Conservation (phyloP, 2,113 vertebrate genomes). For the Lepus timidus region DNA sequence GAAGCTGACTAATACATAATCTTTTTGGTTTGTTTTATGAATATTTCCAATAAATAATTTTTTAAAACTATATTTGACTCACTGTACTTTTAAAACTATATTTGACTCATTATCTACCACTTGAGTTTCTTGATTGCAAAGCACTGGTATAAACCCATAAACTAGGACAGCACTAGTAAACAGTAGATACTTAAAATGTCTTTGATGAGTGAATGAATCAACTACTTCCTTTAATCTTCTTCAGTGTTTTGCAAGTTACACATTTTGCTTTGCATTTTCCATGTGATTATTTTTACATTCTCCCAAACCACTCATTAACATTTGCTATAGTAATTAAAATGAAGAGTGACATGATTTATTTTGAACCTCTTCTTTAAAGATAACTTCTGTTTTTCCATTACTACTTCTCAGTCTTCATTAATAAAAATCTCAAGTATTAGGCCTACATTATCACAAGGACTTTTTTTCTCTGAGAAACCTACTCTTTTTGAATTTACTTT, state of each 20-base stretch:
- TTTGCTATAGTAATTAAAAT: constrained; percentile 41
- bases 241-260: constrained; percentile 1
- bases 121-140: constrained; percentile 16
- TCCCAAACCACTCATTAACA: not conserved
- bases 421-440: constrained; percentile 7
- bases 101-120: not conserved
- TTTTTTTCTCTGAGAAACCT: not conserved
- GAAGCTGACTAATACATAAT: too few relatives aligned
- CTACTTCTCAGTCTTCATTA: constrained; percentile 31
- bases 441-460: not conserved
- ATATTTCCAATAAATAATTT: constrained; percentile 20
- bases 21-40: not conserved
- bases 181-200: not conserved
- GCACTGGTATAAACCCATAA: not conserved
- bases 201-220: not conserved
- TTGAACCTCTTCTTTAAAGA: constrained; percentile 1
- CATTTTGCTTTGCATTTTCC: constrained; percentile 15
- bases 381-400: not conserved
- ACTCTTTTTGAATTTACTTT: constrained; percentile 36
- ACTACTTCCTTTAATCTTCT: not conserved
- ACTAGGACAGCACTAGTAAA: not conserved
- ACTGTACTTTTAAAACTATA: not conserved
- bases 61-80: not conserved
- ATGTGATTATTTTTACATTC: not conserved
- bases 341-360: not conserved